These are phyloP conservation scores for Triplophysa dalaica DNA, from an alignment of 2,113 vertebrate species.

Conservation along the genomic window DNA sequence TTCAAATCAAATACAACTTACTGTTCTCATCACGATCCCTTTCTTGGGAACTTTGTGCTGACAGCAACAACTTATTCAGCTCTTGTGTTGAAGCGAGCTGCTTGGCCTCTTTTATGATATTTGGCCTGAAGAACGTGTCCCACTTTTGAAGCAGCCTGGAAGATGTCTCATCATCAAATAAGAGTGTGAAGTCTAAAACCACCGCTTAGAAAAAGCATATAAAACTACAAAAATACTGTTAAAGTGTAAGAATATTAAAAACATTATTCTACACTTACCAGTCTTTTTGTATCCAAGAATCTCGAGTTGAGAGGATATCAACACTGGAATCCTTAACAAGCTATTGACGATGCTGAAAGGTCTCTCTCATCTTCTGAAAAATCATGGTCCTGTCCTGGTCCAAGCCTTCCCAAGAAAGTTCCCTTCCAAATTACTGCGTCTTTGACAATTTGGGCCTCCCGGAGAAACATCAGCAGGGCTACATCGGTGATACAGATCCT, in stretches of 20 bases:
- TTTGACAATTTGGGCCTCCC: slow-evolving; percentile 50
- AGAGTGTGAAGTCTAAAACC: slow-evolving; percentile 44
- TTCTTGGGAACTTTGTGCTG: slow-evolving; percentile 22
- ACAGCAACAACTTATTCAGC: slow-evolving; percentile 25
- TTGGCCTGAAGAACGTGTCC: slow-evolving; percentile 35
- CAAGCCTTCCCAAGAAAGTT: slow-evolving; percentile 53
- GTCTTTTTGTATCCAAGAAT: slow-evolving; percentile 50
- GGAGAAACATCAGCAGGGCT: slow-evolving; percentile 4
- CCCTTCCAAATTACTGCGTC: slow-evolving; percentile 36
- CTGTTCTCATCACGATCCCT: slow-evolving; percentile 26
- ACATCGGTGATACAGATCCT: too few relatives aligned
- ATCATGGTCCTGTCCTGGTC: slow-evolving; percentile 42
- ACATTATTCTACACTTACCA: slow-evolving; percentile 47
- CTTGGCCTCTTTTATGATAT: slow-evolving; percentile 44
- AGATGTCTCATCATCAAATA: slow-evolving; percentile 40
- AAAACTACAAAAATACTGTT: slow-evolving; percentile 6
- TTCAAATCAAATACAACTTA: slow-evolving; percentile 23
- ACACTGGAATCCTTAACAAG: slow-evolving; percentile 42
- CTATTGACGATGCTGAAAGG: slow-evolving; percentile 47
- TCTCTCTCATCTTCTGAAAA: slow-evolving; percentile 43
- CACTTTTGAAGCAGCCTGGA: slow-evolving; percentile 41
- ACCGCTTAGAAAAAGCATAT: slow-evolving; percentile 35
- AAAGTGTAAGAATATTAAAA: slow-evolving; percentile 17
- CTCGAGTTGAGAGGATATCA: slow-evolving; percentile 46
- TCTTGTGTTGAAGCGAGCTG: slow-evolving; percentile 19